Percentiles rank a stretch among this genome's conserved stretches.
Conservation (phyloP, 1,140 invertebrate species). For the Tenebrio molitor region DNA sequence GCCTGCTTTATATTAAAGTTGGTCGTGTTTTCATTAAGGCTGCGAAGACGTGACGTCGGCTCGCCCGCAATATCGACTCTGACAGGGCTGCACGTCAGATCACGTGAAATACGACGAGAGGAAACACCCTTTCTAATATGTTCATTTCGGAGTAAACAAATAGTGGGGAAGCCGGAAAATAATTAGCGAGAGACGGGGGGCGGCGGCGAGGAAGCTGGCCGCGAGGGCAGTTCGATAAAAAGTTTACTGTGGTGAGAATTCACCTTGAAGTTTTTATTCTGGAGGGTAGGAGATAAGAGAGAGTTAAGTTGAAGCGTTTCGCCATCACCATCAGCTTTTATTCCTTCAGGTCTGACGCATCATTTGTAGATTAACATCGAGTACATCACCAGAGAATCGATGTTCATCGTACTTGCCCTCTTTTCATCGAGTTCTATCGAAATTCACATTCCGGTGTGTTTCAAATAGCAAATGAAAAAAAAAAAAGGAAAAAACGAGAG, state of each 20-base stretch:
- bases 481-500: too few species aligned
- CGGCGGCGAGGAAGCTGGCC: too few species aligned
- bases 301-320: neutral
- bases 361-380: conserved; percentile 9
- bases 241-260: conserved; percentile 22
- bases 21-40: conserved; percentile 47
- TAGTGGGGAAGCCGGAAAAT: neutral
- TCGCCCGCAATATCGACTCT: conserved; percentile 46
- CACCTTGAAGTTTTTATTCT: conserved; percentile 5
- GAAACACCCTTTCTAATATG: conserved; percentile 19
- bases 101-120: conserved; percentile 14
- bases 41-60: conserved; percentile 41
- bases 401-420: neutral
- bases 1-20: conserved; percentile 48
- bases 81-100: conserved; percentile 19
- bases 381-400: conserved; percentile 1
- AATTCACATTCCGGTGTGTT: too few species aligned
- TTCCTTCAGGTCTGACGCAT: neutral
- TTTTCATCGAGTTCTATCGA: too few species aligned
- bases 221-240: conserved; percentile 24
- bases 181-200: too few species aligned
- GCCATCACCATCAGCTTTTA: neutral
- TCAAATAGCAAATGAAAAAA: too few species aligned
- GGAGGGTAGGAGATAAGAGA: conserved; percentile 8
- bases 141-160: conserved; percentile 32